These are phyloP conservation scores for Aleiodes alternator DNA, from an alignment of 2,888 invertebrate genomes.

Conservation along the genomic window DNA sequence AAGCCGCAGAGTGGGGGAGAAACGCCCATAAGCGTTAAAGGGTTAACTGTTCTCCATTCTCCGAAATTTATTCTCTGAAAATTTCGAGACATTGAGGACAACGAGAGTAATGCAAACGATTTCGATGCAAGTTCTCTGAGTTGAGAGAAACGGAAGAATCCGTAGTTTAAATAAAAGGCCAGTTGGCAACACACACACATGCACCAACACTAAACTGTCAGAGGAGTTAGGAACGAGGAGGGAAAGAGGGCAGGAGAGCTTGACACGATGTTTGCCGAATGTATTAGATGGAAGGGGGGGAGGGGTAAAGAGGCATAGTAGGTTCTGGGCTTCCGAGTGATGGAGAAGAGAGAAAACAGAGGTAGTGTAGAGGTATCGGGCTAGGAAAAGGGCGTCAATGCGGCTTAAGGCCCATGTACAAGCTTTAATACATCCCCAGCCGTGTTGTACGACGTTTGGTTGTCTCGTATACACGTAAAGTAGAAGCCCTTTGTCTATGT, in stretches of 20 bases:
- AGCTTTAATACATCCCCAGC: constrained; percentile 59
- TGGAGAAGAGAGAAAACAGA: constrained; percentile 40
- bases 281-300: constrained; percentile 62
- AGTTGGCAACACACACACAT: constrained; percentile 56
- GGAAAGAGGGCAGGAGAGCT: constrained; percentile 49
- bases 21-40: no score
- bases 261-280: constrained; percentile 71
- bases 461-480: constrained; percentile 36
- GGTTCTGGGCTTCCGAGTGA: constrained; percentile 46
- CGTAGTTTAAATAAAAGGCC: constrained; percentile 71
- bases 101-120: constrained; percentile 29
- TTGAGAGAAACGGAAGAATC: constrained; percentile 60
- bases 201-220: constrained; percentile 8
- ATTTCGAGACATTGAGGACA: not conserved
- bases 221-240: not conserved
- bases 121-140: not conserved
- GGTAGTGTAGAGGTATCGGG: constrained; percentile 38
- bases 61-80: no score
- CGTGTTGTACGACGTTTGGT: constrained; percentile 42
- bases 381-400: constrained; percentile 63
- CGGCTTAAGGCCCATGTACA: constrained; percentile 71
- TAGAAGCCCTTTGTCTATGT: constrained; percentile 73
- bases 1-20: no score
- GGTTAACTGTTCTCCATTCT: no score
- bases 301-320: constrained; percentile 59